These are phyloP conservation scores for Tridacna crocea DNA, from an alignment of 2,888 invertebrate species.

Conservation along the genomic window DNA sequence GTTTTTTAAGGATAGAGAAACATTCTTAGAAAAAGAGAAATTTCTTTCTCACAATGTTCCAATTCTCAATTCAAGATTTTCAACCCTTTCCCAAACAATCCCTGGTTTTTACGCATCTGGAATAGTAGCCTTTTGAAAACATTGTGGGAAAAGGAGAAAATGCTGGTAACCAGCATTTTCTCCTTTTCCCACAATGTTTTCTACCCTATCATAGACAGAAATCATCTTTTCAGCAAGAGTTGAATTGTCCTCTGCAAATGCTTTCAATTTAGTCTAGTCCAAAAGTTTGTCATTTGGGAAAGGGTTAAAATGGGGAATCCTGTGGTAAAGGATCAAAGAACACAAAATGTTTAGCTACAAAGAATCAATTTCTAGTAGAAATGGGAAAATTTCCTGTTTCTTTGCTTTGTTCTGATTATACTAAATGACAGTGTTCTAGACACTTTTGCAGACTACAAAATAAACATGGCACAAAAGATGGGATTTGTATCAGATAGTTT, in stretches of 20 bases:
- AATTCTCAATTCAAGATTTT: too few species aligned
- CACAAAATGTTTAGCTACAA: too few species aligned
- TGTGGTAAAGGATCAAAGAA: too few species aligned
- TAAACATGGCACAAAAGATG: too few species aligned
- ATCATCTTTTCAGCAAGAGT: background rate
- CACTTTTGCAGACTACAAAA: background rate
- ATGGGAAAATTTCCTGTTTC: background rate
- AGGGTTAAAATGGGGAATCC: too few species aligned
- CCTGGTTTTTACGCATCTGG: background rate
- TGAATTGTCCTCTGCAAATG: background rate
- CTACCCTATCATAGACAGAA: background rate
- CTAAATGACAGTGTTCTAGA: background rate
- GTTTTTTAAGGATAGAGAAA: too few species aligned
- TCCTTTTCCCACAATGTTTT: background rate
- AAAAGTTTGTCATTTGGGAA: background rate
- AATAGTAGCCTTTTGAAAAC: background rate
- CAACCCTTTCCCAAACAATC: background rate
- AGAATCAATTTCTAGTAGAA: too few species aligned
- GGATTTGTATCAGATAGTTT: too few species aligned
- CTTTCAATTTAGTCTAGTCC: background rate
- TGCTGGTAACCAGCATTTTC: background rate
- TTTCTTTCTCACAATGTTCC: too few species aligned
- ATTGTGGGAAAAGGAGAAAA: constrained; percentile 1
- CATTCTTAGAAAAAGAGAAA: too few species aligned
- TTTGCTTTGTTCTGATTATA: background rate